Percentiles rank a stretch among this genome's conserved stretches.
These are phyloP conservation scores for Ypsolopha scabrella DNA, from an alignment of 2,888 invertebrate species.

Conservation along the genomic window DNA sequence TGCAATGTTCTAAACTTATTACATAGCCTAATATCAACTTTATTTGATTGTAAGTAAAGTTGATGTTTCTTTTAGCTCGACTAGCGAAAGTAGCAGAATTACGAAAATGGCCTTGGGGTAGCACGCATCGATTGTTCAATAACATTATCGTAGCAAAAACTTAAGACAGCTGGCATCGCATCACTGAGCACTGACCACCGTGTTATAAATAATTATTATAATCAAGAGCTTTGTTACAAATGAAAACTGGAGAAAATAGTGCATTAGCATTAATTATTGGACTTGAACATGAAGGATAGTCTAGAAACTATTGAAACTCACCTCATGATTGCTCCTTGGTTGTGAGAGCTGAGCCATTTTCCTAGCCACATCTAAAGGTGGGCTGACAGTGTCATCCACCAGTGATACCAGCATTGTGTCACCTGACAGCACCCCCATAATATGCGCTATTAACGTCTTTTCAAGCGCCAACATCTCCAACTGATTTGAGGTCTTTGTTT, in stretches of 20 bases:
- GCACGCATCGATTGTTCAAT: background rate
- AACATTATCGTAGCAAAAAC: background rate
- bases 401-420: constrained; percentile 73
- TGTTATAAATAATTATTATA: background rate
- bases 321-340: constrained; percentile 35
- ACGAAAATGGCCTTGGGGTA: background rate
- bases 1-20: too few species aligned
- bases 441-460: constrained; percentile 69
- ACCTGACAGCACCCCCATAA: constrained; percentile 62
- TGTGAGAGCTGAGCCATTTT: constrained; percentile 57
- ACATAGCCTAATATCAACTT: background rate
- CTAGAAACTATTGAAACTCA: constrained; percentile 19
- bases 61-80: background rate
- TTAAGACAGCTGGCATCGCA: background rate
- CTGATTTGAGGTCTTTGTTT: constrained; percentile 68
- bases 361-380: constrained; percentile 69
- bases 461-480: constrained; percentile 79
- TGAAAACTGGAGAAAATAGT: background rate
- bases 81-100: background rate
- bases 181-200: background rate
- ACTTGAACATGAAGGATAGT: background rate
- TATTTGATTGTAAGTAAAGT: background rate
- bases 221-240: background rate
- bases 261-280: background rate
- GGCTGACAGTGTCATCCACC: constrained; percentile 62